Percentiles rank a stretch among this genome's conserved stretches.
phyloP scores from a whole-genome alignment of 2,888 invertebrate species.

The Phragmatobia fuliginosa region DNA sequence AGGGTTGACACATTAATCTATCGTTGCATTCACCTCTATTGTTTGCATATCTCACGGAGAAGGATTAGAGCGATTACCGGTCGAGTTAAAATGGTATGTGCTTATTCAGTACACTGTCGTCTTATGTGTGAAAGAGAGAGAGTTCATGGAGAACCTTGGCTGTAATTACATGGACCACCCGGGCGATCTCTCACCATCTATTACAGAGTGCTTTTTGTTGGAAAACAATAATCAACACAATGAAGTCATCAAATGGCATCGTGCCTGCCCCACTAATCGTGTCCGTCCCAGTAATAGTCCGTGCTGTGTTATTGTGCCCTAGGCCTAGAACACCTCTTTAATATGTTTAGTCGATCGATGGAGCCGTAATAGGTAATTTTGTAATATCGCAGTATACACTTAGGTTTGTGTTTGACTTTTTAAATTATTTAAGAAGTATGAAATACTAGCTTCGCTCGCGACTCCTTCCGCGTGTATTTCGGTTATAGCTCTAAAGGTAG shows the following conservation, averaged over 20 bases:
- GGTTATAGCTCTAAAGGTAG: too few relatives aligned
- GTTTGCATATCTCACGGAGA: slow-evolving; percentile 51
- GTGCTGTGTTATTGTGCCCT: slow-evolving; percentile 39
- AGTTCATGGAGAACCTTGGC: slow-evolving; percentile 51
- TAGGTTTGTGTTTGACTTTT: background rate
- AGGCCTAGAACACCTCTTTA: slow-evolving; percentile 28
- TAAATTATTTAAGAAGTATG: background rate
- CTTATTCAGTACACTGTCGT: slow-evolving; percentile 27
- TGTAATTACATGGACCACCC: slow-evolving; percentile 82
- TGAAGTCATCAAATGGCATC: slow-evolving; percentile 77
- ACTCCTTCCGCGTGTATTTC: too few relatives aligned
- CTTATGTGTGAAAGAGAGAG: slow-evolving; percentile 63
- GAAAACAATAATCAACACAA: slow-evolving; percentile 74
- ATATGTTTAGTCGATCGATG: background rate
- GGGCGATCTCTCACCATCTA: slow-evolving; percentile 66
- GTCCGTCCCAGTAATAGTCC: slow-evolving; percentile 14
- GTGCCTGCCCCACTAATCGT: slow-evolving; percentile 43
- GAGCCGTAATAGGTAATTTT: background rate
- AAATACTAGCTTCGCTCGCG: too few relatives aligned
- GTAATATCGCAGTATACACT: background rate
- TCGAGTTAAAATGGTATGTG: slow-evolving; percentile 43
- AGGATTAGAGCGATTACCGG: slow-evolving; percentile 43
- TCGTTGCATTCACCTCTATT: slow-evolving; percentile 30
- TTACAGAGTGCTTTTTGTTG: slow-evolving; percentile 72
- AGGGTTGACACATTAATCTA: slow-evolving; percentile 46